Conservation (phyloP, 2,888 invertebrate genomes). For the Eupithecia abbreviata region DNA sequence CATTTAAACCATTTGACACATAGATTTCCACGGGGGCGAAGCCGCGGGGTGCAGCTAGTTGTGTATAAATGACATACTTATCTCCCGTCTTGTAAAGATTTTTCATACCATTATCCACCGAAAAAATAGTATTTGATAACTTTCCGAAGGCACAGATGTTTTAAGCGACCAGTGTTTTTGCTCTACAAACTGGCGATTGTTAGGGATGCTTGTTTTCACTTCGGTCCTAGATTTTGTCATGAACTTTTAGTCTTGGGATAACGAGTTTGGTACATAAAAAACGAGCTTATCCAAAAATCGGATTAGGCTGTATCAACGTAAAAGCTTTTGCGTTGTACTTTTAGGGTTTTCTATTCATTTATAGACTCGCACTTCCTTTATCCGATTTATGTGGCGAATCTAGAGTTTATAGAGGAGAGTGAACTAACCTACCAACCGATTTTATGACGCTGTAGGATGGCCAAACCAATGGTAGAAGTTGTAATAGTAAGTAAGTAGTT, state of each 20-base stretch:
- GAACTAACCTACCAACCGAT: not conserved
- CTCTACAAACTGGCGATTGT: slow-evolving; percentile 6
- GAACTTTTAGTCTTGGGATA: slow-evolving; percentile 13
- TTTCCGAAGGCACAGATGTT: not conserved
- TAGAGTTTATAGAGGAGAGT: not conserved
- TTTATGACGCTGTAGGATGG: not conserved
- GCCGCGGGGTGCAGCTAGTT: too few relatives aligned
- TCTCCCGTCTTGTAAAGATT: not conserved
- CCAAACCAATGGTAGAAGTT: not conserved
- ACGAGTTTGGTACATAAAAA: slow-evolving; percentile 15
- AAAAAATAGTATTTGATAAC: not conserved
- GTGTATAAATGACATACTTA: not conserved
- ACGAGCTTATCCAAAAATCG: slow-evolving; percentile 10
- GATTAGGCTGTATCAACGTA: slow-evolving; percentile 12
- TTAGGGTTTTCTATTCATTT: slow-evolving; percentile 17
- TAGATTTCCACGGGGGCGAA: too few relatives aligned
- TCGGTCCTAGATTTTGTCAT: not conserved
- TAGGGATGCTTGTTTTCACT: slow-evolving; percentile 3
- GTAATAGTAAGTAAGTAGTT: too few relatives aligned
- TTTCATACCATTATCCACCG: not conserved
- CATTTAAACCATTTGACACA: too few relatives aligned
- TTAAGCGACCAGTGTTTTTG: not conserved
- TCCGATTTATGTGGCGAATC: slow-evolving; percentile 5
- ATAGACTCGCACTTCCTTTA: slow-evolving; percentile 4
- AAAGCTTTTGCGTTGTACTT: slow-evolving; percentile 18